These are phyloP conservation scores for Catharus fuscescens DNA, from an alignment of 2,113 vertebrate genomes.

Conservation along the genomic window DNA sequence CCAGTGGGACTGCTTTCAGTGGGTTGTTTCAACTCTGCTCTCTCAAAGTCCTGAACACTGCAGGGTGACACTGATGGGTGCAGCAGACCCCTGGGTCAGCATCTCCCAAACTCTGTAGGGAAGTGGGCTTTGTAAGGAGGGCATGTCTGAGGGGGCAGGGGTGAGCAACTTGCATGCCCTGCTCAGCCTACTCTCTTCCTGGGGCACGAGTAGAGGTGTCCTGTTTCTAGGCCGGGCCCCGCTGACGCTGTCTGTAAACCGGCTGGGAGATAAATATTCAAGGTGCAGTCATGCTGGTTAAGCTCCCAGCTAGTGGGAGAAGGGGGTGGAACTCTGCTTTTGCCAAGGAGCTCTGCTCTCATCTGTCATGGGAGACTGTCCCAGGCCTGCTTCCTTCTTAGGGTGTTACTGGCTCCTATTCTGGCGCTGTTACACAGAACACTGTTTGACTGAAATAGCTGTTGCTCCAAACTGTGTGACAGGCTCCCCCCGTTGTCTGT, in stretches of 20 bases:
- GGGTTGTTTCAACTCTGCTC: neutral
- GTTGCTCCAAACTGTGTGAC: neutral
- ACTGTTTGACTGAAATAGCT: conserved; percentile 28
- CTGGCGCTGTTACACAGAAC: neutral
- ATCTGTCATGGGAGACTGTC: neutral
- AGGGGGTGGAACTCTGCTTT: conserved; percentile 8
- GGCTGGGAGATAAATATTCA: neutral
- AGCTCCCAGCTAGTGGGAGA: neutral
- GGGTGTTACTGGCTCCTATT: neutral
- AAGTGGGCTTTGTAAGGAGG: neutral
- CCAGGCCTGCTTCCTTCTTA: conserved; percentile 29
- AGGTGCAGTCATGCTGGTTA: neutral
- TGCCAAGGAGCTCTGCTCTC: neutral
- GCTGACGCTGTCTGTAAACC: conserved; percentile 47
- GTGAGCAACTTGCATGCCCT: neutral
- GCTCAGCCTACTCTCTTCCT: neutral
- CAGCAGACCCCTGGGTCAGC: neutral
- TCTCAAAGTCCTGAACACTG: neutral
- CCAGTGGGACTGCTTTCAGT: fast-evolving
- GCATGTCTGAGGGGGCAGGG: neutral
- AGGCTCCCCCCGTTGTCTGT: neutral
- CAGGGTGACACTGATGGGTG: neutral
- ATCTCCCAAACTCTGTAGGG: neutral
- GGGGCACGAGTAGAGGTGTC: neutral
- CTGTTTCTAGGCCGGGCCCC: neutral